Conservation (phyloP, 2,888 invertebrate genomes). For the Cryptocephalus primarius region DNA sequence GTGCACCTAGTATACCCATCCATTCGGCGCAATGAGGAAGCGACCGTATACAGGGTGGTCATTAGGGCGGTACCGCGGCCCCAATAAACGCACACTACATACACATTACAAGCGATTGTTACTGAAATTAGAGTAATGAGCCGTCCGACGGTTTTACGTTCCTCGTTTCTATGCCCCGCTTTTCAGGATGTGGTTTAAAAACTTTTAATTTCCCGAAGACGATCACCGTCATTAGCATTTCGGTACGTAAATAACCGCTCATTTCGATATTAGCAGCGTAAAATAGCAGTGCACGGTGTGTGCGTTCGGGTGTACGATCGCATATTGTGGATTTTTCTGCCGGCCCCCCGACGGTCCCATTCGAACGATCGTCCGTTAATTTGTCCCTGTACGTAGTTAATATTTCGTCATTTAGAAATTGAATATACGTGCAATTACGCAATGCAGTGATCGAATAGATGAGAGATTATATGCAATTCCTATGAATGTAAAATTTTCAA, state of each 20-base stretch:
- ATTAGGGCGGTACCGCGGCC: slow-evolving; percentile 32
- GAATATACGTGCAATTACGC: too few relatives aligned
- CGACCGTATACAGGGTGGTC: slow-evolving; percentile 23
- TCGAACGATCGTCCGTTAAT: too few relatives aligned
- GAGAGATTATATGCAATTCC: too few relatives aligned
- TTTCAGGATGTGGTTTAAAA: slow-evolving; percentile 19
- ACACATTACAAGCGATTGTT: slow-evolving; percentile 27
- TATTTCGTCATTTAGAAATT: too few relatives aligned
- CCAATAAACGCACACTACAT: slow-evolving; percentile 29
- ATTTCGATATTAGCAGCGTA: slow-evolving; percentile 23
- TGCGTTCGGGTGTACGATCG: too few relatives aligned
- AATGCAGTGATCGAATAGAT: too few relatives aligned
- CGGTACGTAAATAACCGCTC: slow-evolving; percentile 19
- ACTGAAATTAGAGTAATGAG: slow-evolving; percentile 29
- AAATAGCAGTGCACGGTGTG: slow-evolving; percentile 9
- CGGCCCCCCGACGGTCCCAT: too few relatives aligned
- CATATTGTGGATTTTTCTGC: too few relatives aligned
- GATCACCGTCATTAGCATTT: slow-evolving; percentile 19
- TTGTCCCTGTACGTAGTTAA: too few relatives aligned
- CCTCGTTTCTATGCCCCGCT: slow-evolving; percentile 1
- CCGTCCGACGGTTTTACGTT: slow-evolving; percentile 14
- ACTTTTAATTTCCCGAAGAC: slow-evolving; percentile 16
- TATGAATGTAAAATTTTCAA: too few relatives aligned
- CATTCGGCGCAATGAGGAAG: slow-evolving; percentile 30
- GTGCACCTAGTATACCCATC: slow-evolving; percentile 12